Evolutionary conservation across 2,888 invertebrate species (phyloP), one percentile per base, ranked within the genome.

Genomic region (Drosophila aldrichi): DNA sequence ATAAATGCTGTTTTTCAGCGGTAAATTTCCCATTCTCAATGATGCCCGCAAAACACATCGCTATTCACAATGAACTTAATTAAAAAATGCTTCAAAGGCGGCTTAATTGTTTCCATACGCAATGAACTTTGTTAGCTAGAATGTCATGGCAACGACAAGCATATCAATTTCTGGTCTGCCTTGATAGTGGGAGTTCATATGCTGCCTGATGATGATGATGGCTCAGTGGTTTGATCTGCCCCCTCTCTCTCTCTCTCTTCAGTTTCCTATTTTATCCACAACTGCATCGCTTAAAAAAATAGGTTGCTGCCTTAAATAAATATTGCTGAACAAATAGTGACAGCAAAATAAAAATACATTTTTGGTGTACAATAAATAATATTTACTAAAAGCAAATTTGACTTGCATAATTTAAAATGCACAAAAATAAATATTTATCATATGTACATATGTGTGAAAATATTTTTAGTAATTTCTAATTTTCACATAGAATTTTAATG

Each of bases 1-100:
- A 48, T 49, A 74, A 70, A 79, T 65, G 58, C 79, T 52, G 70
- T 73, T 57, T 70, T 73, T 78, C 69, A 76, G 61, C 68, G 44
- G 32, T 10, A 22, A 58, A 71, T 64, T 56, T 51, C 22, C 2
- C 57, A 16, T 20, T 25, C 74, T 54, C 49, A 56, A 18, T n/a
- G 20, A 6, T 7, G 68, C 3, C 22, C 43, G 18, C 10, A 20
- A 36, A 51, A 0, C 48, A 14, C 9, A 32, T 16, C 10, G 43
- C 43, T 16, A 6, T n/a, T 29, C 34, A 56, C 38, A 38, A 48
- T 20, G 25, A 40, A 58, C 20, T 48, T 38, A 16, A 48, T 48
- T 38, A 40, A 16, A 44, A 57, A 36, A 7, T 10, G 29, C n/a
- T 16, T 64, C 43, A 38, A 44, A 44, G 25, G 8, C 8, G n/a